Conservation (phyloP, 2,888 invertebrate species). For the Antheraea assamensis region DNA sequence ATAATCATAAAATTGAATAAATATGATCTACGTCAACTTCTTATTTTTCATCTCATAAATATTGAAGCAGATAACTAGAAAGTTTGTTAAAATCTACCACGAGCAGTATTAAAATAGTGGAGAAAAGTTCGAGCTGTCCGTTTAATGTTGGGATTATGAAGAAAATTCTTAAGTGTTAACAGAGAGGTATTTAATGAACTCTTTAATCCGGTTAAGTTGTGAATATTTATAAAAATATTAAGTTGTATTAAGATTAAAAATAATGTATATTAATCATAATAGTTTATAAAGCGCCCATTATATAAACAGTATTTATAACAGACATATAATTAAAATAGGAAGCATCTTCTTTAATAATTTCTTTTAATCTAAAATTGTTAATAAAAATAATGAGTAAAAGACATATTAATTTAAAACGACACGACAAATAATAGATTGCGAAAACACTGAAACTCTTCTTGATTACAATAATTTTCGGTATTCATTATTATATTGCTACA, state of each 20-base stretch:
- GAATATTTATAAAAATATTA: background rate
- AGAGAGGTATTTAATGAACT: slow-evolving; percentile 3
- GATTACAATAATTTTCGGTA: too few relatives aligned
- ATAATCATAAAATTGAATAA: too few relatives aligned
- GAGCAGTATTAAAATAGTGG: slow-evolving; percentile 22
- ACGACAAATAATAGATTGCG: too few relatives aligned
- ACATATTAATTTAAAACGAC: too few relatives aligned
- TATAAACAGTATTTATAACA: background rate
- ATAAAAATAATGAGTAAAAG: too few relatives aligned
- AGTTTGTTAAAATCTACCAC: slow-evolving; percentile 14
- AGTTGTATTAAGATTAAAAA: too few relatives aligned
- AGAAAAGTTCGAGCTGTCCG: slow-evolving; percentile 16
- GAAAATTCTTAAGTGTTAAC: slow-evolving; percentile 20
- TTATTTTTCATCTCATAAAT: background rate
- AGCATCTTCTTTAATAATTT: too few relatives aligned
- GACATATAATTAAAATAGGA: too few relatives aligned
- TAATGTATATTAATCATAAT: too few relatives aligned
- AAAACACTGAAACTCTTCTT: too few relatives aligned
- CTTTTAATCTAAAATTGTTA: too few relatives aligned
- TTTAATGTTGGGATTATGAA: slow-evolving; percentile 22
- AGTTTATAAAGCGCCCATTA: background rate
- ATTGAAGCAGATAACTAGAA: slow-evolving; percentile 5
- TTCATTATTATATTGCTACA: too few relatives aligned
- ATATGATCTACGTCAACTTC: background rate
- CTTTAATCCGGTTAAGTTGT: background rate